These are phyloP conservation scores for Varanus komodoensis DNA, from an alignment of 2,113 vertebrate genomes.

Conservation along the genomic window DNA sequence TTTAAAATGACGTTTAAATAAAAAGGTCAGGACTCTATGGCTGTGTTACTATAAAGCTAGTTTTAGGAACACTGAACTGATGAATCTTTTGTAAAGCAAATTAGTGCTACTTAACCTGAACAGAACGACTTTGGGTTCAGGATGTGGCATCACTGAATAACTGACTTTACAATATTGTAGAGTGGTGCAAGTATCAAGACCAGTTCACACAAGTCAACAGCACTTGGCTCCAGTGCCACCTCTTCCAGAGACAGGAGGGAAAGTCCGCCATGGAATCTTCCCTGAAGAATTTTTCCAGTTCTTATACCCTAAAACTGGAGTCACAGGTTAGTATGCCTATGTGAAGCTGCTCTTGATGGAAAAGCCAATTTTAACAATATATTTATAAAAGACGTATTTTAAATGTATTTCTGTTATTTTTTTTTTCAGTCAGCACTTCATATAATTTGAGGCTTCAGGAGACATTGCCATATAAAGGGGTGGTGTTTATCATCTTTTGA, in stretches of 20 bases:
- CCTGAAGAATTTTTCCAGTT: slow-evolving; percentile 96
- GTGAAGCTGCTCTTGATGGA: not conserved
- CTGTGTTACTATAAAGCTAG: not conserved
- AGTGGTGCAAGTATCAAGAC: slow-evolving; percentile 80
- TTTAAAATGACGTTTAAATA: too few relatives aligned
- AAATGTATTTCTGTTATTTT: not conserved
- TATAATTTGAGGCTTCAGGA: not conserved
- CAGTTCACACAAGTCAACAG: slow-evolving; percentile 85
- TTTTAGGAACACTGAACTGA: not conserved
- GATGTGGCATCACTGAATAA: rapidly evolving
- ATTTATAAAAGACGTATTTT: not conserved
- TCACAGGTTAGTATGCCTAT: slow-evolving; percentile 85
- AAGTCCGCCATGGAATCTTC: slow-evolving; percentile 90
- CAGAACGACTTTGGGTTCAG: rapidly evolving
- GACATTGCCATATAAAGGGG: not conserved
- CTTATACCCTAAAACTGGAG: slow-evolving; percentile 97
- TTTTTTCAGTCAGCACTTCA: not conserved
- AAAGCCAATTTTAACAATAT: not conserved
- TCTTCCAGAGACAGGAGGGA: slow-evolving; percentile 91
- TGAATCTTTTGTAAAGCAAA: rapidly evolving
- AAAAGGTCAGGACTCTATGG: not conserved
- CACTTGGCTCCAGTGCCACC: slow-evolving; percentile 86
- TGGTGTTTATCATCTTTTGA: not conserved
- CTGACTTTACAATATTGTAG: slow-evolving; percentile 62
- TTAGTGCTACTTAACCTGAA: not conserved